Evolutionary conservation across 2,888 invertebrate genomes (phyloP).

Genomic region (Trissolcus brochymenae): DNA sequence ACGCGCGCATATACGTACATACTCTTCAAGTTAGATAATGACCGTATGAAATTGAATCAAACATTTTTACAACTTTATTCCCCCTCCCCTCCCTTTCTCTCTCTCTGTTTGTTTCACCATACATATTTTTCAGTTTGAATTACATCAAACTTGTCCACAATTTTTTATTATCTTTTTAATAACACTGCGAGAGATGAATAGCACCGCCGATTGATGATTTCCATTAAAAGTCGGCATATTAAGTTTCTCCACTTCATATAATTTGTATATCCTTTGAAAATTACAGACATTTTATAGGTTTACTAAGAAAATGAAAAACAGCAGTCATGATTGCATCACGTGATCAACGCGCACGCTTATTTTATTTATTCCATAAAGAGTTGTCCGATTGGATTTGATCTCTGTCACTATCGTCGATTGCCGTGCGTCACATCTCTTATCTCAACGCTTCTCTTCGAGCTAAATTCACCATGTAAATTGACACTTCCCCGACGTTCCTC

Average conservation of each 20-base stretch:
- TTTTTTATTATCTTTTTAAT: neutral
- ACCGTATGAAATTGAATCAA: constrained; percentile 65
- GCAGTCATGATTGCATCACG: neutral
- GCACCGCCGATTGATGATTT: too few relatives aligned
- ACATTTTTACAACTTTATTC: neutral
- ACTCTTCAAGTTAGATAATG: constrained; percentile 34
- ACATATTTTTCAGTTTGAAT: too few relatives aligned
- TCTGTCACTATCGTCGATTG: constrained; percentile 28
- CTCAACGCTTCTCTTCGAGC: constrained; percentile 26
- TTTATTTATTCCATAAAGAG: constrained; percentile 21
- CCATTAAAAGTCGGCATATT: too few relatives aligned
- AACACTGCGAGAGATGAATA: constrained; percentile 2
- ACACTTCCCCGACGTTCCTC: constrained; percentile 18
- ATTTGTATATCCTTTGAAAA: neutral
- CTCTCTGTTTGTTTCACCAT: too few relatives aligned
- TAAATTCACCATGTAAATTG: constrained; percentile 38
- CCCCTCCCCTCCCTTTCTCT: too few relatives aligned
- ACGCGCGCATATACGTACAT: neutral
- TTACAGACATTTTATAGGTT: neutral
- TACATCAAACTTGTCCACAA: too few relatives aligned
- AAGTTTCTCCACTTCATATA: neutral
- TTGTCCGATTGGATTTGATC: constrained; percentile 17
- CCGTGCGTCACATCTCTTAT: constrained; percentile 34
- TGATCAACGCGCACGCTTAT: neutral
- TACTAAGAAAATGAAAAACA: constrained; percentile 3